Evolutionary conservation across 2,797 vertebrate species (phyloP), one percentile per base, ranked within the genome.

Genomic region (Clarias laeviceps): DNA sequence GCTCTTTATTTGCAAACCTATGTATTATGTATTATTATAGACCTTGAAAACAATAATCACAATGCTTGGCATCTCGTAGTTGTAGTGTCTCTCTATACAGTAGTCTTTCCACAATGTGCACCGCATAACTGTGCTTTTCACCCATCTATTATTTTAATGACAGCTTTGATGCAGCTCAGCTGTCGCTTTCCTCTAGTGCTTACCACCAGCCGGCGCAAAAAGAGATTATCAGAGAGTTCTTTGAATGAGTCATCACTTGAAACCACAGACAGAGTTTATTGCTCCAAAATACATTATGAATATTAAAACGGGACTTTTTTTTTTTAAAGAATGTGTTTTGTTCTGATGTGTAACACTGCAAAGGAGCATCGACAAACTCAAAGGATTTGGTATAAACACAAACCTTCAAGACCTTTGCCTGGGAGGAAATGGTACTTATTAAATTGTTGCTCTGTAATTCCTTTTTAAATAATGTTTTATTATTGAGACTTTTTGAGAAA

Each of bases 161-260:
- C 91, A 92, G 94, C 91, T 93, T 94, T 94, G 89, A 91, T 91
- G 90, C 91, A 86, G 87, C 90, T 90, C 78, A 66, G 54, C 78
- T 62, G 34, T 76, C 74, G 85, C 85, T 90, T 94, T 93, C 89
- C 91, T 92, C 92, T 91, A 90, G 91, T 90, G 92, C 93, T 93
- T 89, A 92, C 88, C 92, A 88, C 90, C 93, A 93, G 93, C 91
- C 89, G 89, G 91, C 90, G 82, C 93, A 92, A 93, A 94, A 80
- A 94, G 92, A 93, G 92, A 95, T 95, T 94, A 95, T 82, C 93
- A 92, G 92, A 92, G 90, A 93, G 65, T 88, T 90, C 92, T 93
- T 91, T 90, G 92, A 94, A 93, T 93, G 94, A 95, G 93, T 95
- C 93, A 94, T 94, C 93, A 95, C 90, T 94, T 95, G 93, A 94